Percentiles rank a stretch among this genome's conserved stretches.
Evolutionary conservation across 2,888 invertebrate genomes (phyloP).

Genomic region (Hesperia comma): DNA sequence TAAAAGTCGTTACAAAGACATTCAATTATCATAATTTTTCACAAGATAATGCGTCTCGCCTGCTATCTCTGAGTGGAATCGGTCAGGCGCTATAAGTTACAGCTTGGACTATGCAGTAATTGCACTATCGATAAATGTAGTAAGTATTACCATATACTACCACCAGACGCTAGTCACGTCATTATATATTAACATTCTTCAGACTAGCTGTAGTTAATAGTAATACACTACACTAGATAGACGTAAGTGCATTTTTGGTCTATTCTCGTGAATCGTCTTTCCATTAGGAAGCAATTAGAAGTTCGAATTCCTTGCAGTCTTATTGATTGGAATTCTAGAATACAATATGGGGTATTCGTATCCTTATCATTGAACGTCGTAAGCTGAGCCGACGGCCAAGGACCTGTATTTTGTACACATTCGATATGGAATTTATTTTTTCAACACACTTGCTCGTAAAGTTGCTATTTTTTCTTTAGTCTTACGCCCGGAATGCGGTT

Average conservation of each 20-base stretch:
- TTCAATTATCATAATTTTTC: slow-evolving; percentile 9
- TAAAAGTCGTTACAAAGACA: slow-evolving; percentile 2
- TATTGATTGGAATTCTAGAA: background rate
- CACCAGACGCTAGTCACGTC: slow-evolving; percentile 17
- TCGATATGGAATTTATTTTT: too few species aligned
- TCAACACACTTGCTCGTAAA: too few species aligned
- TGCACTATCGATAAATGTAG: slow-evolving; percentile 20
- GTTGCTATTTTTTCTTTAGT: too few species aligned
- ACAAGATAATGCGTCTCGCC: background rate
- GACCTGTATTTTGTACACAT: too few species aligned
- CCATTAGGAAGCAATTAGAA: too few species aligned
- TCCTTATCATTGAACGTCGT: too few species aligned
- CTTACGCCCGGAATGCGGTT: too few species aligned
- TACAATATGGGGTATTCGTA: background rate
- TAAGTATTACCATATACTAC: background rate
- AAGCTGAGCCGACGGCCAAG: too few species aligned
- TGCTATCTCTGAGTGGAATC: slow-evolving; percentile 20
- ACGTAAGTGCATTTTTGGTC: background rate
- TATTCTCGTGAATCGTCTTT: background rate
- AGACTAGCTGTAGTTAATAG: background rate
- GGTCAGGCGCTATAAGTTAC: slow-evolving; percentile 18
- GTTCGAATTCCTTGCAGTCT: background rate
- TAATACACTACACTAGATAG: background rate
- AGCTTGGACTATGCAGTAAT: slow-evolving; percentile 14
- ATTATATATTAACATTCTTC: slow-evolving; percentile 25